Percentiles rank a stretch among this genome's conserved stretches.
phyloP scores from a whole-genome alignment of 2,797 vertebrate genomes.

The Anolis apletophallus region DNA sequence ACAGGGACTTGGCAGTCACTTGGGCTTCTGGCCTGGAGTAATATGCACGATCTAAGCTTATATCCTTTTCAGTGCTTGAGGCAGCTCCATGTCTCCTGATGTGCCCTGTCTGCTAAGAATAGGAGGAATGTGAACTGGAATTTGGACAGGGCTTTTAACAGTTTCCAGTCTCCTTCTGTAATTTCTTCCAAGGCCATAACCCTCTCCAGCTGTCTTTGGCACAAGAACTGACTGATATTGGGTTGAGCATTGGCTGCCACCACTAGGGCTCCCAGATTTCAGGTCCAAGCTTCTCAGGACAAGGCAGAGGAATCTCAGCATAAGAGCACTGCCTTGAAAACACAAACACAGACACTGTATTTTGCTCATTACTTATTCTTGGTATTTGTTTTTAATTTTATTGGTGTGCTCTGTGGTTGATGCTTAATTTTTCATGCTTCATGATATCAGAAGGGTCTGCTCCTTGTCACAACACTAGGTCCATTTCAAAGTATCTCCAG shows the following conservation, averaged over 20 bases:
- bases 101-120: background rate
- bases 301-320: too few relatives aligned
- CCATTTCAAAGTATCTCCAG: too few relatives aligned
- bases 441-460: too few relatives aligned
- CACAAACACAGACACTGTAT: too few relatives aligned
- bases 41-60: background rate
- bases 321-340: too few relatives aligned
- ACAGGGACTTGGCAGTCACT: constrained; percentile 58
- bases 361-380: too few relatives aligned
- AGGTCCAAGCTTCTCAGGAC: too few relatives aligned
- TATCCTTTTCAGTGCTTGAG: constrained; percentile 12
- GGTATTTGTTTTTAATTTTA: too few relatives aligned
- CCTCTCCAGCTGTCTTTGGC: background rate
- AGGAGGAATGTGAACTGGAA: background rate
- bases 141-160: constrained; percentile 6
- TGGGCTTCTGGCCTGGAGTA: constrained; percentile 27
- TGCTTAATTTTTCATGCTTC: too few relatives aligned
- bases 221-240: background rate
- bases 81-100: constrained; percentile 13
- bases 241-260: background rate
- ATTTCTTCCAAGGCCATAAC: constrained; percentile 8
- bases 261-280: too few relatives aligned
- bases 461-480: too few relatives aligned
- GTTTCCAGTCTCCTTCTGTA: constrained; percentile 8
- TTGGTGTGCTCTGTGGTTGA: too few relatives aligned